Evolutionary conservation across 2,113 vertebrate species (phyloP), one percentile per base, ranked within the genome.

Genomic region (Pipra filicauda): DNA sequence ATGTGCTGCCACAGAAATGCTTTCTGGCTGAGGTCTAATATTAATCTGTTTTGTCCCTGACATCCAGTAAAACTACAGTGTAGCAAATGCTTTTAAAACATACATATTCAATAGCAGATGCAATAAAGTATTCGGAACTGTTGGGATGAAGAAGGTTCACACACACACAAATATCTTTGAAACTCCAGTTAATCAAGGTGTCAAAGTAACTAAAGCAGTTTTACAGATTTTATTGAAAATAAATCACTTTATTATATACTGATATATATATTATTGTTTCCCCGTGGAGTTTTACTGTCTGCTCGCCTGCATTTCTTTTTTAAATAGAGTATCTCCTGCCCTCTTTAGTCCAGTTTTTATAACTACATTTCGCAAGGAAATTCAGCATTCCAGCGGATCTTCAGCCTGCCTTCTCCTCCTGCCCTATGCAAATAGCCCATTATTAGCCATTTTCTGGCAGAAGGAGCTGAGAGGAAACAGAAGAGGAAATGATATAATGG

Each of bases 271-370:
- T 97, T 92, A 97, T 96, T 93, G 94, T 97, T 97, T 98, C 95
- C 94, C 93, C 59, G 15, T 14, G 65, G 88, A 96, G 74, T 96
- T 91, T 95, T 94, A 92, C 93, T 93, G 92, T 58, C 95, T 93
- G 69, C 58, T 90, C 13, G 57, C 96, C 86, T 57, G 85, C 91
- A 12, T 84, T 93, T 95, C 95, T 96, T 8, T 91, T 96, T 94
- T 97, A 95, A 94, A 94, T 30, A 98, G 97, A 98, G 98, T 78
- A 98, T 98, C 97, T 98, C 97, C 98, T 98, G 98, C 98, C 98
- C 98, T 98, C 98, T 98, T 98, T 98, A 98, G 98, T 98, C 98
- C 97, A 70, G 82, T 98, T 98, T 97, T 98, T 95, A 98, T 97
- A 98, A 98, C 98, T 98, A 97, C 98, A 98, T 97, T 97, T 85